Evolutionary conservation across 2,888 invertebrate species (phyloP).

Genomic region (Papilio demoleus): DNA sequence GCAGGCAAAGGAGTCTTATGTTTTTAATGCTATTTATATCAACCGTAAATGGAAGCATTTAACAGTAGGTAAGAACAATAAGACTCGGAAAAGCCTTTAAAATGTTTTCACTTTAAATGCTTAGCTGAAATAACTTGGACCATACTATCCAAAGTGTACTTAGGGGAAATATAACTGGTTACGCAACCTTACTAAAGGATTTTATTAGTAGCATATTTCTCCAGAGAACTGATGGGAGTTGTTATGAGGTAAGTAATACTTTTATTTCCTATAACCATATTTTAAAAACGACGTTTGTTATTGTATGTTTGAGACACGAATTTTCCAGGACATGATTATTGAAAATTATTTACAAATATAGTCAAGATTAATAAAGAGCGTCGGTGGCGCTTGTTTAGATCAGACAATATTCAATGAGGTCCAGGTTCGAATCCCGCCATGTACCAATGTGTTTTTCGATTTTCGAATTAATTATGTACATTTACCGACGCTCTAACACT

Average conservation of each 20-base stretch:
- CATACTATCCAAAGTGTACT: conserved; percentile 18
- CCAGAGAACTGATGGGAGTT: conserved; percentile 3
- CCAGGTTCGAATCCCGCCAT: no score
- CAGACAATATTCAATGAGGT: no score
- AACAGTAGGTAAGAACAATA: no score
- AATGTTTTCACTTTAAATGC: background rate
- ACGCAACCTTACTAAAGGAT: background rate
- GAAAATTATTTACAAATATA: background rate
- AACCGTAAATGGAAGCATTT: no score
- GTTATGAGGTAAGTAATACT: background rate
- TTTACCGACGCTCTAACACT: no score
- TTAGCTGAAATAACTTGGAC: conserved; percentile 9
- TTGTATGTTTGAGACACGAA: background rate
- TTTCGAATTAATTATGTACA: no score
- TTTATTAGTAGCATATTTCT: conserved; percentile 18
- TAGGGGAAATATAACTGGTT: conserved; percentile 13
- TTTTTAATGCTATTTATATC: no score
- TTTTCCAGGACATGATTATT: background rate
- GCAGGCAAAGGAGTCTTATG: no score
- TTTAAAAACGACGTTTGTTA: background rate
- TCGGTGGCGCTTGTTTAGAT: no score
- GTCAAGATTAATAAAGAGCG: no score
- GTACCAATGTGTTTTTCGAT: no score
- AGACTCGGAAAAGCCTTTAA: no score
- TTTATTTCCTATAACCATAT: background rate